Evolutionary conservation across 2,113 vertebrate species (phyloP).

Genomic region (Trematomus loennbergii): DNA sequence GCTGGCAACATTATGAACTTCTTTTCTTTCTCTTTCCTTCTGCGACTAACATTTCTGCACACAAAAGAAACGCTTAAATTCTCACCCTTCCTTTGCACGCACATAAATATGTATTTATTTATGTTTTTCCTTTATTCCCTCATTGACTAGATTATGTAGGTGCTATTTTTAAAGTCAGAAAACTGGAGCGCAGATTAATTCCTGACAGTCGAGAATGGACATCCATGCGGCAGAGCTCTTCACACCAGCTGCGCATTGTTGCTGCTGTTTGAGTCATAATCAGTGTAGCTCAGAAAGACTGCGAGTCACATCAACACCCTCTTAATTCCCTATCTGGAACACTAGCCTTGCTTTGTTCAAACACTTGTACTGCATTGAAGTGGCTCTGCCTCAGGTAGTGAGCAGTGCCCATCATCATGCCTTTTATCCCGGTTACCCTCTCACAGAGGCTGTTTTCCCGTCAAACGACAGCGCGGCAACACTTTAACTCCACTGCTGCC

Average conservation of each 20-base stretch:
- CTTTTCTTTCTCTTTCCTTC: background rate
- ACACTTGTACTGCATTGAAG: constrained; percentile 70
- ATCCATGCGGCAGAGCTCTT: constrained; percentile 56
- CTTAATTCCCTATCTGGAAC: constrained; percentile 68
- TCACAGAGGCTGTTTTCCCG: constrained; percentile 72
- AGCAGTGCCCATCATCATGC: constrained; percentile 70
- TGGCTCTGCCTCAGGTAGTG: constrained; percentile 72
- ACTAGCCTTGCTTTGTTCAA: constrained; percentile 74
- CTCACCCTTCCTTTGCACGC: constrained; percentile 22
- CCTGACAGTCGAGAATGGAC: constrained; percentile 70
- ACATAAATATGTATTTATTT: too few species aligned
- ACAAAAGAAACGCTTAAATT: constrained; percentile 49
- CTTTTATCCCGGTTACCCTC: constrained; percentile 79
- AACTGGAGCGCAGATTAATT: constrained; percentile 57
- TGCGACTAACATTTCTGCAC: background rate
- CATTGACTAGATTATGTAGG: constrained; percentile 50
- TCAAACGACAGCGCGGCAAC: constrained; percentile 67
- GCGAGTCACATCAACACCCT: constrained; percentile 66
- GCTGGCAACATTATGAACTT: constrained; percentile 27
- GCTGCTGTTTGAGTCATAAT: constrained; percentile 71
- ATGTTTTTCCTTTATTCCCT: constrained; percentile 19
- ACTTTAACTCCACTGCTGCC: constrained; percentile 60
- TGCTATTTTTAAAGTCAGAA: constrained; percentile 58
- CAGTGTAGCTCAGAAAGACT: constrained; percentile 53
- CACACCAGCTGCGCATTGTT: constrained; percentile 63